These are phyloP conservation scores for Lutra lutra DNA, from an alignment of 2,797 vertebrate species.

Conservation along the genomic window DNA sequence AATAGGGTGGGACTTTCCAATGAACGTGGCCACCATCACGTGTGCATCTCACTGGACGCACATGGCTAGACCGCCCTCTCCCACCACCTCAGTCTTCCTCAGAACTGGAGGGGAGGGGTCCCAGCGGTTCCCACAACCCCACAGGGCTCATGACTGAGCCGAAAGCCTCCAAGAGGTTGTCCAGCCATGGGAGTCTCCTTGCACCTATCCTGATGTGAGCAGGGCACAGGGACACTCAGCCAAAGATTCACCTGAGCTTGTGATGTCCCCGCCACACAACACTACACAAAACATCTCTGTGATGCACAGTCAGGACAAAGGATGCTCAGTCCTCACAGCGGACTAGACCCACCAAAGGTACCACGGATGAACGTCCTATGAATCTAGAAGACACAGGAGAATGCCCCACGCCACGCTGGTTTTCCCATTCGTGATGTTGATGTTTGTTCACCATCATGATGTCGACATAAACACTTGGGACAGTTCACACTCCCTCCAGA, in stretches of 20 bases:
- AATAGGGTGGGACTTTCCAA: background rate
- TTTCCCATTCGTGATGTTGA: rapidly evolving
- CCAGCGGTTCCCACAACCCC: background rate
- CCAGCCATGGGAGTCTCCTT: rapidly evolving
- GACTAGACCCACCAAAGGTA: background rate
- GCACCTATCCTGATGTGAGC: rapidly evolving
- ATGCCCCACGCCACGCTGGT: rapidly evolving
- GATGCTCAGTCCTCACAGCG: rapidly evolving
- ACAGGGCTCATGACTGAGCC: too few relatives aligned
- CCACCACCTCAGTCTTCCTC: rapidly evolving
- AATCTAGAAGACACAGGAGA: rapidly evolving
- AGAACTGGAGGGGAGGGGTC: background rate
- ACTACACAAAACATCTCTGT: background rate
- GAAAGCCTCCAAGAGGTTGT: background rate
- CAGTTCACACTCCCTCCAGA: background rate
- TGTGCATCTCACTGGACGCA: background rate
- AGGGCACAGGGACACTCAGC: background rate
- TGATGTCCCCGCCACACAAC: rapidly evolving
- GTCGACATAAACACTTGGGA: background rate
- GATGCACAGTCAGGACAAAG: rapidly evolving
- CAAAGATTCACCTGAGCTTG: rapidly evolving
- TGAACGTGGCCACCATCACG: rapidly evolving
- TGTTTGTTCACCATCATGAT: background rate
- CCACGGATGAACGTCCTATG: rapidly evolving
- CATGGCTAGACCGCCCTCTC: background rate